phyloP scores from a whole-genome alignment of 2,888 invertebrate species.

The Epinotia nisella region DNA sequence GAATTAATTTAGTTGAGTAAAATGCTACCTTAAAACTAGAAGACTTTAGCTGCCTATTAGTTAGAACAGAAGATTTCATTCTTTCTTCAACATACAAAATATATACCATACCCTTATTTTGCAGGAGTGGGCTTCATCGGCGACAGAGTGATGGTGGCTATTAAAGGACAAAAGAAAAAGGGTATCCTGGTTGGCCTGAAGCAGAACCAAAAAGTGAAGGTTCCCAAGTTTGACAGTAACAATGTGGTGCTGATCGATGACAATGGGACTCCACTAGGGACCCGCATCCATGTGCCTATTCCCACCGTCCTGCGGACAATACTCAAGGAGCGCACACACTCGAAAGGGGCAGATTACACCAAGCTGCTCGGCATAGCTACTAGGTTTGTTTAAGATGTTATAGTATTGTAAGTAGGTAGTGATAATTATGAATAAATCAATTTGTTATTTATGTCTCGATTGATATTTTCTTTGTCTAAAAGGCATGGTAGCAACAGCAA shows the following conservation, averaged over 20 bases:
- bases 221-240: slow-evolving; percentile 97
- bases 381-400: slow-evolving; percentile 88
- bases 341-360: slow-evolving; percentile 95
- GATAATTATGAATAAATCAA: slow-evolving; percentile 53
- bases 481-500: no score
- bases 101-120: no score
- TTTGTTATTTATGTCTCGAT: slow-evolving; percentile 8
- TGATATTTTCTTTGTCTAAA: no score
- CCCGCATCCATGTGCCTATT: slow-evolving; percentile 97
- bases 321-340: slow-evolving; percentile 90
- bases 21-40: no score
- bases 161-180: slow-evolving; percentile 97
- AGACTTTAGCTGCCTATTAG: no score
- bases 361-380: slow-evolving; percentile 96
- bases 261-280: slow-evolving; percentile 96
- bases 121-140: slow-evolving; percentile 86
- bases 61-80: no score
- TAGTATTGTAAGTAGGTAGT: slow-evolving; percentile 52
- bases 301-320: slow-evolving; percentile 95
- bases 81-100: no score
- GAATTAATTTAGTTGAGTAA: no score
- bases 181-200: slow-evolving; percentile 95
- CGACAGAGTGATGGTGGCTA: slow-evolving; percentile 95
- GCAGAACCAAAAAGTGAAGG: slow-evolving; percentile 90
- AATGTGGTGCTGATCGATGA: slow-evolving; percentile 98